Evolutionary conservation across 1,140 invertebrate species (phyloP).

Genomic region (Samia ricini): DNA sequence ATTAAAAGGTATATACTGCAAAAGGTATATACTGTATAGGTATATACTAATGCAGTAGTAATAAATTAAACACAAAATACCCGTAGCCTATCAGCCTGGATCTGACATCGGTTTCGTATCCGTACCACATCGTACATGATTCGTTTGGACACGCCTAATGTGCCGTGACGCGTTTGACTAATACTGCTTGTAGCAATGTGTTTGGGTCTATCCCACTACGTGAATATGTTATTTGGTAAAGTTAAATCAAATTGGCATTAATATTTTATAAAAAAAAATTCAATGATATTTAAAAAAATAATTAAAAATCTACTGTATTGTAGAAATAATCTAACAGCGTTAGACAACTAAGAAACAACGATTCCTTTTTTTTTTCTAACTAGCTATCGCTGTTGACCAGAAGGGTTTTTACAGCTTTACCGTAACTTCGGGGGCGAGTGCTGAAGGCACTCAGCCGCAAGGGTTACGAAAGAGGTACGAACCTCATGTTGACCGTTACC

Average conservation of each 20-base stretch:
- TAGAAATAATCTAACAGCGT: no score
- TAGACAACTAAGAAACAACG: no score
- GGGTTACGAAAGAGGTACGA: no score
- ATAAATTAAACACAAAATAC: slow-evolving; percentile 7
- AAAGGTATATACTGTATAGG: background rate
- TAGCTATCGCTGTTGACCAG: no score
- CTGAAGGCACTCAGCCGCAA: no score
- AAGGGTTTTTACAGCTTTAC: no score
- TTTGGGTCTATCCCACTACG: slow-evolving; percentile 5
- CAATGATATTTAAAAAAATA: background rate
- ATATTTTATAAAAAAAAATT: background rate
- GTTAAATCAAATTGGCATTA: background rate
- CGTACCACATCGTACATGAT: slow-evolving; percentile 24
- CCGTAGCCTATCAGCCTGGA: slow-evolving; percentile 7
- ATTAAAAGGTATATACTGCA: background rate
- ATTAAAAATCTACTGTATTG: background rate
- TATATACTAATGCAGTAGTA: background rate
- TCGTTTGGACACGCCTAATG: slow-evolving; percentile 28
- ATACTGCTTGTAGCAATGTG: slow-evolving; percentile 15
- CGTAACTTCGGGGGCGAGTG: no score
- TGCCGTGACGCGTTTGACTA: slow-evolving; percentile 32
- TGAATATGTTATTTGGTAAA: slow-evolving; percentile 4
- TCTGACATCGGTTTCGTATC: slow-evolving; percentile 24
- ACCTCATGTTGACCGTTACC: no score
- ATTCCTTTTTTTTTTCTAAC: no score